phyloP scores from a whole-genome alignment of 2,888 invertebrate species.

The Eristalis intricaria region DNA sequence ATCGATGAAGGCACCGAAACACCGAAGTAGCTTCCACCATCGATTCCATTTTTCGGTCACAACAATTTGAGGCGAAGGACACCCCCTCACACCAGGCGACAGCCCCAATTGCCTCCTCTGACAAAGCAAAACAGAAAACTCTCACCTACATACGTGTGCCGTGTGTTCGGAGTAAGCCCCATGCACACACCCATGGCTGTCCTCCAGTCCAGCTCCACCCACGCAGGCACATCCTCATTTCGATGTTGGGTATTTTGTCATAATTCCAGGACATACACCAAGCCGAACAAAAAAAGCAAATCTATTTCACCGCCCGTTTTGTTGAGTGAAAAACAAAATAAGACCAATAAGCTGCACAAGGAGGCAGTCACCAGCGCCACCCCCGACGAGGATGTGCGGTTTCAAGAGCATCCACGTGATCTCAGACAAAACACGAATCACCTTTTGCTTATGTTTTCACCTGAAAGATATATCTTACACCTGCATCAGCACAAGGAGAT shows the following conservation, averaged over 20 bases:
- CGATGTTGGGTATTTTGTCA: slow-evolving; percentile 36
- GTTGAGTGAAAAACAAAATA: slow-evolving; percentile 32
- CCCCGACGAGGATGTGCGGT: background rate
- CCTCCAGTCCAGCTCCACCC: background rate
- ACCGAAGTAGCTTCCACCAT: slow-evolving; percentile 9
- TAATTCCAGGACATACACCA: slow-evolving; percentile 33
- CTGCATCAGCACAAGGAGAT: slow-evolving; percentile 22
- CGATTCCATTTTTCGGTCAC: slow-evolving; percentile 22
- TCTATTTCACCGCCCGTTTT: slow-evolving; percentile 28
- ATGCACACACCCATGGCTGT: background rate
- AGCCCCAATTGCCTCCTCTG: slow-evolving; percentile 6
- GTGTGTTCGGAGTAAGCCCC: background rate
- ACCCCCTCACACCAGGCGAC: background rate
- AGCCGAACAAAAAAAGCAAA: slow-evolving; percentile 1
- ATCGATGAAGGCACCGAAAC: slow-evolving; percentile 27
- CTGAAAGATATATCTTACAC: slow-evolving; percentile 19
- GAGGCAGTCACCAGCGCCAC: background rate
- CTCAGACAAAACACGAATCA: slow-evolving; percentile 32
- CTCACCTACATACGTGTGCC: background rate
- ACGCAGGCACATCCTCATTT: slow-evolving; percentile 7
- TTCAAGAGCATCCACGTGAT: slow-evolving; percentile 23
- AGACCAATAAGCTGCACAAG: slow-evolving; percentile 10
- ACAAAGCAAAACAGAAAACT: background rate
- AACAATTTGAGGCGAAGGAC: slow-evolving; percentile 1
- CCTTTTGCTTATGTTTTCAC: slow-evolving; percentile 45